A percentile compares a stretch with the other conserved stretches of the same genome.
These are phyloP conservation scores for Xestobium rufovillosum DNA, from an alignment of 2,888 invertebrate species.

Conservation along the genomic window DNA sequence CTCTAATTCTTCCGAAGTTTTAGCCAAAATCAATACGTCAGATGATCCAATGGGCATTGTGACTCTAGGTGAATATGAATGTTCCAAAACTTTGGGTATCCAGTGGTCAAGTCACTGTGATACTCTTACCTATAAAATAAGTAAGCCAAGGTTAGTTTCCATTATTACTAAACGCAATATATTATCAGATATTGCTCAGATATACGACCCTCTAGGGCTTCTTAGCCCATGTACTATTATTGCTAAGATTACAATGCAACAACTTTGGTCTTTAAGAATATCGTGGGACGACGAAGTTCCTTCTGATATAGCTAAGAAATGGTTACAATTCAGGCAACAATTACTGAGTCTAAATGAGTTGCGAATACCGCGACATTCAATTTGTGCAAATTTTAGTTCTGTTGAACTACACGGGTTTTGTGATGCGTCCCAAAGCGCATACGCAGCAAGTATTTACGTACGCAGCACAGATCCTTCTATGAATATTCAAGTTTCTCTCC, in stretches of 20 bases:
- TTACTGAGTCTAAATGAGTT: slow-evolving; percentile 7
- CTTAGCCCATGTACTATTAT: slow-evolving; percentile 13
- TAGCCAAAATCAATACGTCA: too few species aligned
- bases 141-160: too few species aligned
- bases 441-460: slow-evolving; percentile 4
- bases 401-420: slow-evolving; percentile 1
- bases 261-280: slow-evolving; percentile 15
- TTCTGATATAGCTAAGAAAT: slow-evolving; percentile 7
- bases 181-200: too few species aligned
- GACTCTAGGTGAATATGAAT: slow-evolving; percentile 11
- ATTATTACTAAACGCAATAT: too few species aligned
- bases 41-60: too few species aligned
- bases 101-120: slow-evolving; percentile 7
- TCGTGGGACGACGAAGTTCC: slow-evolving; percentile 13
- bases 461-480: neutral
- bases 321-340: slow-evolving; percentile 5
- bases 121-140: slow-evolving; percentile 4
- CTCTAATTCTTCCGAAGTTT: too few species aligned
- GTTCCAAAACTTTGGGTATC: slow-evolving; percentile 12
- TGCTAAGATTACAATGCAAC: slow-evolving; percentile 12
- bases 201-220: slow-evolving; percentile 14
- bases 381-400: too few species aligned
- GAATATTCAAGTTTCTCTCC: neutral
- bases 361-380: slow-evolving; percentile 5
- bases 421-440: slow-evolving; percentile 1